Evolutionary conservation across 2,888 invertebrate genomes (phyloP).

Genomic region (Diaphora mendica): DNA sequence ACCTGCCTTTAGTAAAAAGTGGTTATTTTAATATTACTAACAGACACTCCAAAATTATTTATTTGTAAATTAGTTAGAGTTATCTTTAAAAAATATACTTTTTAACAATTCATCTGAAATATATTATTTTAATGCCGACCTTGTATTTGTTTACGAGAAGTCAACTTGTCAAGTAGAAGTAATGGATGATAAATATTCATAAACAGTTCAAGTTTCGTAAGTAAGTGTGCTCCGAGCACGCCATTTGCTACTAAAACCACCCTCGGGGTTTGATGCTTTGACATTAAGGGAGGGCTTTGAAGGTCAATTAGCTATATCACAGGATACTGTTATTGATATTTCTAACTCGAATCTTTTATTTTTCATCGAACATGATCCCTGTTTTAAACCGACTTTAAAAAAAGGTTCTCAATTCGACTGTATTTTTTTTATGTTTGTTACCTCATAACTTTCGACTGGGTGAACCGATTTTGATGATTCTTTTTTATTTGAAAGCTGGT

Average conservation of each 20-base stretch:
- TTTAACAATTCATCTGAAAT: not conserved
- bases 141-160: conserved; percentile 40
- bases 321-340: not conserved
- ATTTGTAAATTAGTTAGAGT: no score
- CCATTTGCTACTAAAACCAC: conserved; percentile 30
- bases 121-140: not conserved
- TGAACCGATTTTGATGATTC: no score
- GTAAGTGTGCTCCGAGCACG: conserved; percentile 33
- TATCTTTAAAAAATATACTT: not conserved
- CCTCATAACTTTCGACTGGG: no score
- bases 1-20: no score
- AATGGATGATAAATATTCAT: conserved; percentile 52
- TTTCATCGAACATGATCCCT: not conserved
- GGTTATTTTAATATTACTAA: no score
- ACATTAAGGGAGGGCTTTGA: conserved; percentile 9
- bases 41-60: no score
- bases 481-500: no score
- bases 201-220: conserved; percentile 43
- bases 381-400: no score
- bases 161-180: conserved; percentile 42
- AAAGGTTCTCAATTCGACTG: no score
- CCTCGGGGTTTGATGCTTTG: conserved; percentile 17
- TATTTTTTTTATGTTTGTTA: no score
- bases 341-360: not conserved
- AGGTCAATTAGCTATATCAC: conserved; percentile 3